These are phyloP conservation scores for Microplitis mediator DNA, from an alignment of 1,140 invertebrate species.

Conservation along the genomic window DNA sequence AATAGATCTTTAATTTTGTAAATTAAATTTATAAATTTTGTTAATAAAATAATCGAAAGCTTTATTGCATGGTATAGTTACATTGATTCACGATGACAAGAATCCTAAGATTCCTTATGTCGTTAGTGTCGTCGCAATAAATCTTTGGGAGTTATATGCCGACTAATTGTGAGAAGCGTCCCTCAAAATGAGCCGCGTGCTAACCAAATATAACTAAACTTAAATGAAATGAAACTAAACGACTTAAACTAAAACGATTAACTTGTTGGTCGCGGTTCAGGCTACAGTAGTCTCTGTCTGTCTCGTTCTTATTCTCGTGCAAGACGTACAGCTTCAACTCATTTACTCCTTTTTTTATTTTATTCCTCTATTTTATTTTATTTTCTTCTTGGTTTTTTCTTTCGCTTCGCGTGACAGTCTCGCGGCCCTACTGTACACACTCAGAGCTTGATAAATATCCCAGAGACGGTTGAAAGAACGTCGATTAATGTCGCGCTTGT, in stretches of 20 bases:
- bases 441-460: conserved; percentile 31
- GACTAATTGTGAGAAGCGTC: conserved; percentile 58
- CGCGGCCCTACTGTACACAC: conserved; percentile 3
- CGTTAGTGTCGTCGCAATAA: conserved; percentile 40
- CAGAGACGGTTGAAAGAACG: conserved; percentile 18
- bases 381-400: neutral
- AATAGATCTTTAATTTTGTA: too few species aligned
- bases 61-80: neutral
- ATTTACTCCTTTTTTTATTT: conserved; percentile 15
- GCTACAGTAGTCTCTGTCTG: neutral
- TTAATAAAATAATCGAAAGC: too few species aligned
- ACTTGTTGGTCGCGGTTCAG: conserved; percentile 41
- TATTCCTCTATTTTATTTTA: too few species aligned
- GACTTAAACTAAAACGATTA: conserved; percentile 49
- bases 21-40: too few species aligned
- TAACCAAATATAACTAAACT: conserved; percentile 61
- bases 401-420: neutral
- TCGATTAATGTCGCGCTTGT: conserved; percentile 32
- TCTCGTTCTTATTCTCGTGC: conserved; percentile 27
- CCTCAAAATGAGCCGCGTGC: conserved; percentile 19
- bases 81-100: neutral
- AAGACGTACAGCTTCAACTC: neutral
- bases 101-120: conserved; percentile 2
- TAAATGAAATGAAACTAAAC: conserved; percentile 49
- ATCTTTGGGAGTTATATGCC: conserved; percentile 58